Evolutionary conservation across 2,888 invertebrate genomes (phyloP).

Genomic region (Flexamia atlantica): DNA sequence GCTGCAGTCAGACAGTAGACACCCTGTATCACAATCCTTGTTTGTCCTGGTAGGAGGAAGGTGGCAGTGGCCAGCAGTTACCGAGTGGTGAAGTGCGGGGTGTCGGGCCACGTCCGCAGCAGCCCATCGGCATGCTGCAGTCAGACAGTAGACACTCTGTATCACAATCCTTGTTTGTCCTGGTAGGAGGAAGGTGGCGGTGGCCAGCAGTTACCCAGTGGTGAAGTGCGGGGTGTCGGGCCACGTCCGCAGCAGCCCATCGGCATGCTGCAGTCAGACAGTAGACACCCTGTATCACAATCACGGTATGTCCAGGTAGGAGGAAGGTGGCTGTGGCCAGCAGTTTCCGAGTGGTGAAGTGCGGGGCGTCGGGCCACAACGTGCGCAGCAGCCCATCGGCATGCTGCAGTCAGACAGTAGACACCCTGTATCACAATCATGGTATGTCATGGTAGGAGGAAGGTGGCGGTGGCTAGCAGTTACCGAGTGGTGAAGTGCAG

Average conservation of each 20-base stretch:
- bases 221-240: conserved; percentile 87
- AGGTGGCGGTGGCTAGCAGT: conserved; percentile 70
- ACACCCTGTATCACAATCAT: conserved; percentile 81
- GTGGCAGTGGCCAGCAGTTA: conserved; percentile 74
- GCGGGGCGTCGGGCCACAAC: conserved; percentile 87
- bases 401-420: conserved; percentile 84
- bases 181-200: conserved; percentile 72
- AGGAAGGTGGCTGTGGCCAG: conserved; percentile 67
- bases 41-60: conserved; percentile 42
- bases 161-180: conserved; percentile 83
- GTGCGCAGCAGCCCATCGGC: conserved; percentile 83
- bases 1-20: conserved; percentile 83
- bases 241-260: conserved; percentile 83
- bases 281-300: conserved; percentile 80
- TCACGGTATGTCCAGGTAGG: conserved; percentile 77
- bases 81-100: conserved; percentile 85
- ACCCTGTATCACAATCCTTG: conserved; percentile 78
- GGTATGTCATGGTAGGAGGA: conserved; percentile 74
- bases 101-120: conserved; percentile 85
- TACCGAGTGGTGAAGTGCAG: conserved; percentile 86
- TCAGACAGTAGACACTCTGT: conserved; percentile 82
- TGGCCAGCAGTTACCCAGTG: conserved; percentile 78
- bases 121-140: conserved; percentile 82
- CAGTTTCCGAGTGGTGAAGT: conserved; percentile 83
- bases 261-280: conserved; percentile 83